Conservation (phyloP, 2,113 vertebrate genomes). For the Actenoides lindsayi region DNA sequence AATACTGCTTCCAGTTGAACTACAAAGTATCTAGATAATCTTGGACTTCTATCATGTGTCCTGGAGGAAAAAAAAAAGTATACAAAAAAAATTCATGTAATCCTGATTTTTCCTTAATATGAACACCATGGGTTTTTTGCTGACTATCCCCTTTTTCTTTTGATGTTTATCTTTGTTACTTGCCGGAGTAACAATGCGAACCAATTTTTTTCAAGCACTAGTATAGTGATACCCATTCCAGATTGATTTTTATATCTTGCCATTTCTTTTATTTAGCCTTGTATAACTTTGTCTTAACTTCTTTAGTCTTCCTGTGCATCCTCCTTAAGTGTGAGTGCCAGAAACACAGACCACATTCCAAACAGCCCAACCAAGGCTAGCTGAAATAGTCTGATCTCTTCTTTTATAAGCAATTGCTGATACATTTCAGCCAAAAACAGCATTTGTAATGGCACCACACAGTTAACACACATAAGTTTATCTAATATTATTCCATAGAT, state of each 20-base stretch:
- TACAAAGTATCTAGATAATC: background rate
- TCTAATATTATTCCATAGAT: background rate
- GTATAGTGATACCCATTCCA: background rate
- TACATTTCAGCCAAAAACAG: slow-evolving; percentile 3
- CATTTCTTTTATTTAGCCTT: background rate
- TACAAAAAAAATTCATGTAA: background rate
- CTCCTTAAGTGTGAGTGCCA: background rate
- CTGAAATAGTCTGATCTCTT: background rate
- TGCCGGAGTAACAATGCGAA: background rate
- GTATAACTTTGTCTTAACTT: background rate
- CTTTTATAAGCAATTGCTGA: background rate
- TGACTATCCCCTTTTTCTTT: background rate
- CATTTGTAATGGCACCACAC: background rate
- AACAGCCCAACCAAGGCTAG: background rate
- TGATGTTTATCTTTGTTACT: background rate
- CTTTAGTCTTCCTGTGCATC: background rate
- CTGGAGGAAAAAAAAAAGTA: background rate
- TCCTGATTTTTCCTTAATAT: background rate
- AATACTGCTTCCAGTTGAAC: too few species aligned
- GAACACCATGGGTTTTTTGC: background rate
- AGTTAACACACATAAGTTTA: slow-evolving; percentile 20
- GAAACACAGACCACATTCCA: background rate
- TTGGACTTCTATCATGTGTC: background rate
- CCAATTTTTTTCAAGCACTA: background rate
- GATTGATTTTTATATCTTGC: background rate